A percentile compares a stretch with the other conserved stretches of the same genome.
These are phyloP conservation scores for Takifugu flavidus DNA, from an alignment of 2,113 vertebrate genomes.

Conservation along the genomic window DNA sequence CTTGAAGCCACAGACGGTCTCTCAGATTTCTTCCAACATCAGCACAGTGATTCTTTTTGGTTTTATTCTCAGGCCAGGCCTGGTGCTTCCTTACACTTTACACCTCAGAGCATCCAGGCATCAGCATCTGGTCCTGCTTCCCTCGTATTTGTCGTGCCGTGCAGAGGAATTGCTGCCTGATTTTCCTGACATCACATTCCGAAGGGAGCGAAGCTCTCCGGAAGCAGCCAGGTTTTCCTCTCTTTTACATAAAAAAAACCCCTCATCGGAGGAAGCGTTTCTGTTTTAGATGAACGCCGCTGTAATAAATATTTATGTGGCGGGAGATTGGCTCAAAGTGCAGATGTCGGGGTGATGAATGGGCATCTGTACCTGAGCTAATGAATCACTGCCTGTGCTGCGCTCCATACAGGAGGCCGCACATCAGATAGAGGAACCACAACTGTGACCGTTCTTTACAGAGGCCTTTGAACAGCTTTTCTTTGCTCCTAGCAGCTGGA, in stretches of 20 bases:
- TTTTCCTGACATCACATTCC: too few relatives aligned
- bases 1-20: too few relatives aligned
- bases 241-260: not conserved
- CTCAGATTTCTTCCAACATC: too few relatives aligned
- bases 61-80: too few relatives aligned
- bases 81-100: too few relatives aligned
- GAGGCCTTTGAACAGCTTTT: not conserved
- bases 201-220: too few relatives aligned
- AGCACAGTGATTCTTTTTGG: too few relatives aligned
- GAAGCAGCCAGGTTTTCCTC: too few relatives aligned
- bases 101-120: too few relatives aligned
- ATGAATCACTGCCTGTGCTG: slow-evolving; percentile 29
- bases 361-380: slow-evolving; percentile 11
- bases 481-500: not conserved
- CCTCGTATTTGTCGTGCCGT: too few relatives aligned
- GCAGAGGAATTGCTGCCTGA: too few relatives aligned
- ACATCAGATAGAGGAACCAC: not conserved
- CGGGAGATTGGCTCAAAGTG: slow-evolving; percentile 10
- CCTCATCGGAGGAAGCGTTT: not conserved
- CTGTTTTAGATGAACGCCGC: slow-evolving; percentile 3
- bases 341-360: slow-evolving; percentile 24
- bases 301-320: slow-evolving; percentile 8
- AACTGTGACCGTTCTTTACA: not conserved
- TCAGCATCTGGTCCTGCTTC: too few relatives aligned
- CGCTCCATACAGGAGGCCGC: slow-evolving; percentile 7